phyloP scores from a whole-genome alignment of 2,113 vertebrate genomes.

The Danio rerio region GRCz12tu NC_133181.1:43092001-43092500 shows the following conservation, averaged over 20 bases:
- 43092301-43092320: no score
- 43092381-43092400: constrained; percentile 98
- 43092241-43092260: not conserved
- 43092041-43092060: constrained; percentile 92
- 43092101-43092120: constrained; percentile 63
- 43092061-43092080: constrained; percentile 97
- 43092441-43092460: constrained; percentile 93
- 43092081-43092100: constrained; percentile 97
- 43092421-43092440: constrained; percentile 93
- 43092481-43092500: not conserved
- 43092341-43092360: not conserved
- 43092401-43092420: constrained; percentile 97
- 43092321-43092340: not conserved
- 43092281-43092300: not conserved
- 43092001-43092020: constrained; percentile 97
- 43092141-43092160: not conserved
- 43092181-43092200: constrained; percentile 97
- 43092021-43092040: constrained; percentile 95
- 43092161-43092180: constrained; percentile 51
- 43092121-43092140: not conserved
- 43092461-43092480: constrained; percentile 84
- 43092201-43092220: constrained; percentile 98
- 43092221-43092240: constrained; percentile 47
- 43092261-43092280: not conserved
- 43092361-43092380: constrained; percentile 73